These are phyloP conservation scores for Ecliptopera silaceata DNA, from an alignment of 2,888 invertebrate genomes.

Conservation along the genomic window DNA sequence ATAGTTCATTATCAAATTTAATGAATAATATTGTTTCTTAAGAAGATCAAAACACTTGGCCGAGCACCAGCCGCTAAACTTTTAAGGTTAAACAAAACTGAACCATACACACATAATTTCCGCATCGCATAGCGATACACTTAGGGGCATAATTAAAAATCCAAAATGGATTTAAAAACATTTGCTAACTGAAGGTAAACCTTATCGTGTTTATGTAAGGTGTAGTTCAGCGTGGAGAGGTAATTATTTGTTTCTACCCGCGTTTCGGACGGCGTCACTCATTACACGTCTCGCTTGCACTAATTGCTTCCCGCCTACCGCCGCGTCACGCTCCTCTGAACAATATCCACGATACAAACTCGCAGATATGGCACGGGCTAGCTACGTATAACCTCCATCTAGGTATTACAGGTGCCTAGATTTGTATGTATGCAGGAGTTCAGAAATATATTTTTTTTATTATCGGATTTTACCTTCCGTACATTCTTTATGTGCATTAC, in stretches of 20 bases:
- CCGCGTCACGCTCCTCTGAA: constrained; percentile 19
- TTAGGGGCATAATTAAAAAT: constrained; percentile 22
- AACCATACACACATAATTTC: constrained; percentile 16
- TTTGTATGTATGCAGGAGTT: too few relatives aligned
- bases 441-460: too few relatives aligned
- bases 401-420: background rate
- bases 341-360: constrained; percentile 20
- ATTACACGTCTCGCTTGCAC: constrained; percentile 62
- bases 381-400: background rate
- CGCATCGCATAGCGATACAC: constrained; percentile 23
- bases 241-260: constrained; percentile 18
- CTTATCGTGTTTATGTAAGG: background rate
- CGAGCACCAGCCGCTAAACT: background rate
- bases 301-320: constrained; percentile 61
- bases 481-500: too few relatives aligned
- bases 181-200: background rate
- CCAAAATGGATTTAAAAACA: constrained; percentile 10
- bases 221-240: background rate
- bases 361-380: constrained; percentile 6
- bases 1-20: too few relatives aligned
- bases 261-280: constrained; percentile 48
- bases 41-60: too few relatives aligned
- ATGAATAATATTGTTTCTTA: too few relatives aligned
- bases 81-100: background rate
- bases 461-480: too few relatives aligned